Conservation (phyloP, 2,797 vertebrate species). For the Labroides dimidiatus region DNA sequence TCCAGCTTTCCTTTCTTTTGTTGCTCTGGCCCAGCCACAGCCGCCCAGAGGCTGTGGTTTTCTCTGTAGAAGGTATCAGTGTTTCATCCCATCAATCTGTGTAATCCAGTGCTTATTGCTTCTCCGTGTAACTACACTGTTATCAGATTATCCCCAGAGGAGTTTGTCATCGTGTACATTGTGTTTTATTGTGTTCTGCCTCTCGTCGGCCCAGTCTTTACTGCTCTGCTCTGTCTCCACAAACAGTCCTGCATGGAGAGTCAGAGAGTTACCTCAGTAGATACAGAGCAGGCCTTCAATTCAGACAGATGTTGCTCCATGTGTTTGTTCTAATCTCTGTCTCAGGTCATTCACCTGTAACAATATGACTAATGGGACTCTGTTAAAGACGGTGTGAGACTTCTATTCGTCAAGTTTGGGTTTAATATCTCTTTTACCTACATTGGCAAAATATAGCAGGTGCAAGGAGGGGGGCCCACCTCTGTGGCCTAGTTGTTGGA, state of each 20-base stretch:
- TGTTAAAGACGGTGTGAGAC: not conserved
- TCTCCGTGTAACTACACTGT: conserved; percentile 67
- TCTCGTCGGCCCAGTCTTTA: conserved; percentile 41
- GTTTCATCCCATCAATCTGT: conserved; percentile 63
- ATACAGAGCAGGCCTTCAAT: conserved; percentile 5
- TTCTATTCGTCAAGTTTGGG: not conserved
- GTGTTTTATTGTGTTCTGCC: conserved; percentile 40
- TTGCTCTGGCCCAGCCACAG: not conserved
- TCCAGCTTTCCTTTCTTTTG: conserved; percentile 6
- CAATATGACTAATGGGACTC: not conserved
- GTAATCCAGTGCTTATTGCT: conserved; percentile 75
- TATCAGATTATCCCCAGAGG: conserved; percentile 65
- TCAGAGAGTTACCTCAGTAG: conserved; percentile 13
- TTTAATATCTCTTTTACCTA: not conserved
- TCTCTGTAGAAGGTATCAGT: conserved; percentile 43
- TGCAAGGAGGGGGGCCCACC: too few species aligned
- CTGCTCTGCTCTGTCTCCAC: conserved; percentile 17
- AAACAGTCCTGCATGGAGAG: conserved; percentile 20
- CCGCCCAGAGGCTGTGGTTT: conserved; percentile 22
- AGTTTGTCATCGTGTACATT: conserved; percentile 55
- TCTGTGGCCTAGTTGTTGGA: too few species aligned
- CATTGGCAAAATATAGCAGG: too few species aligned
- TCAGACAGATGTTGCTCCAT: conserved; percentile 7
- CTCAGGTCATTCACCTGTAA: not conserved
- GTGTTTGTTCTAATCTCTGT: conserved; percentile 6